These are phyloP conservation scores for Drosophila monieri DNA, from an alignment of 2,888 invertebrate species.

Conservation along the genomic window DNA sequence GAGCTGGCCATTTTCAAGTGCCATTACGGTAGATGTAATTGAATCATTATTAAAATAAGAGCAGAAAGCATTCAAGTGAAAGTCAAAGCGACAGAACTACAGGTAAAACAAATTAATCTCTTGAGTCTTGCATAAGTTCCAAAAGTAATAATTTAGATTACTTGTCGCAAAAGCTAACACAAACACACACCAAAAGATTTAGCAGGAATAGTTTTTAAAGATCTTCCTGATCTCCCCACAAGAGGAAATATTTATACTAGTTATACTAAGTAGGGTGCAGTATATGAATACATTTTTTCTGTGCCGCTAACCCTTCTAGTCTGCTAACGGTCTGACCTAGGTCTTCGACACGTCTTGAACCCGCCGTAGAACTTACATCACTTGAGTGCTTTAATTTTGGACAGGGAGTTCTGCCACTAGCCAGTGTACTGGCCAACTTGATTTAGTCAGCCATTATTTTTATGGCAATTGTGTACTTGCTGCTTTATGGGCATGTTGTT, in stretches of 20 bases:
- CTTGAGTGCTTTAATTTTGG: slow-evolving; percentile 1
- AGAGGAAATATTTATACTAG: too few species aligned
- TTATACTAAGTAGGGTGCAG: not conserved
- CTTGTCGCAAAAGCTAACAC: not conserved
- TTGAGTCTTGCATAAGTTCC: slow-evolving; percentile 52
- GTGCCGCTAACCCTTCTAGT: slow-evolving; percentile 29
- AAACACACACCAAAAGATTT: not conserved
- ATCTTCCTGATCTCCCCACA: not conserved
- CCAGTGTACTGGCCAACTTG: slow-evolving; percentile 56
- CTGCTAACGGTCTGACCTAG: slow-evolving; percentile 38
- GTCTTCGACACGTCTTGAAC: slow-evolving; percentile 41
- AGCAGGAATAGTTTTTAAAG: not conserved
- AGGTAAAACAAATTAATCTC: slow-evolving; percentile 9
- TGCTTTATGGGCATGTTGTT: slow-evolving; percentile 52
- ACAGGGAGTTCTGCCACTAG: slow-evolving; percentile 19
- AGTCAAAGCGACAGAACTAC: slow-evolving; percentile 39
- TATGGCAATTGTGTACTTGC: slow-evolving; percentile 41
- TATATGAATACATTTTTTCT: slow-evolving; percentile 5
- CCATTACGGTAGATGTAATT: slow-evolving; percentile 69
- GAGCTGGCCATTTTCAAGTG: slow-evolving; percentile 58
- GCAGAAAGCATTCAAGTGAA: slow-evolving; percentile 52
- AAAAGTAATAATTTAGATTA: slow-evolving; percentile 1
- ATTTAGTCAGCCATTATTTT: slow-evolving; percentile 52
- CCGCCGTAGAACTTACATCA: slow-evolving; percentile 37
- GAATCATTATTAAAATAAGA: slow-evolving; percentile 54